Evolutionary conservation across 2,888 invertebrate genomes (phyloP).

Genomic region (Drosophila longiperda): DNA sequence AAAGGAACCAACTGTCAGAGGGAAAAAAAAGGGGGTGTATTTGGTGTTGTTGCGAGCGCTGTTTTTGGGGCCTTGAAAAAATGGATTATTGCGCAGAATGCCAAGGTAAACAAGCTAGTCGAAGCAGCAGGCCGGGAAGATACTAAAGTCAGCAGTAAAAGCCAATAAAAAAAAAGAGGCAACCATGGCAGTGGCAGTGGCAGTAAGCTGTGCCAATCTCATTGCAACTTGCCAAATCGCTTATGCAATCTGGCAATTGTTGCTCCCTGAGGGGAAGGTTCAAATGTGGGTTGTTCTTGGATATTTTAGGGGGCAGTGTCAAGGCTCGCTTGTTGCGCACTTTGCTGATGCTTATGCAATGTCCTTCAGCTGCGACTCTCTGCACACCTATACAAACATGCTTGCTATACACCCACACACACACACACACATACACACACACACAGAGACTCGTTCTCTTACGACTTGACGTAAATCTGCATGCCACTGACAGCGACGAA

Average conservation of each 20-base stretch:
- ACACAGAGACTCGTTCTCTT: conserved; percentile 5
- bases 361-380: conserved; percentile 58
- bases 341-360: conserved; percentile 65
- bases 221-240: conserved; percentile 49
- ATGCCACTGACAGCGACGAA: conserved; percentile 57
- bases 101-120: conserved; percentile 39
- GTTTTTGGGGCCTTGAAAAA: conserved; percentile 47
- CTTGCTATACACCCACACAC: conserved; percentile 1
- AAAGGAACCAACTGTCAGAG: conserved; percentile 6
- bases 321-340: conserved; percentile 73
- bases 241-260: conserved; percentile 66
- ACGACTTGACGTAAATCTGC: conserved; percentile 62
- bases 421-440: conserved; percentile 17
- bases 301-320: conserved; percentile 53
- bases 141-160: conserved; percentile 38
- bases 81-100: conserved; percentile 47
- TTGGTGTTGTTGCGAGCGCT: conserved; percentile 15
- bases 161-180: background rate
- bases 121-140: conserved; percentile 17
- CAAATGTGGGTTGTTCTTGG: conserved; percentile 8
- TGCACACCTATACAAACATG: conserved; percentile 35
- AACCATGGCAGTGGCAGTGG: background rate
- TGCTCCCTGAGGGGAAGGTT: conserved; percentile 30
- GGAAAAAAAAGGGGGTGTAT: background rate
- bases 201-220: conserved; percentile 18